Evolutionary conservation across 2,113 vertebrate species (phyloP).

Genomic region (Heloderma charlesbogerti): DNA sequence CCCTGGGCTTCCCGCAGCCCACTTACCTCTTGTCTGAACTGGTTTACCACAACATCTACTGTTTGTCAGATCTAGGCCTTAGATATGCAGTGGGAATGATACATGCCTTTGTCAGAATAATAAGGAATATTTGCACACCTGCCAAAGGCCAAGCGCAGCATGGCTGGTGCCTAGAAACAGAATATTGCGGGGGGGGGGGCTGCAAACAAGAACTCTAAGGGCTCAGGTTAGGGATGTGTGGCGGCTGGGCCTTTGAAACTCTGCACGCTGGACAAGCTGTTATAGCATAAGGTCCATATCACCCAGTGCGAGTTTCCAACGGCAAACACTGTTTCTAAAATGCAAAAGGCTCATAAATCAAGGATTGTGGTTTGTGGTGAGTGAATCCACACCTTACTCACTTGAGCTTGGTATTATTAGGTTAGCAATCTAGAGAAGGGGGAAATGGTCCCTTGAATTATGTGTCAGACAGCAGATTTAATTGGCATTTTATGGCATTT

Average conservation of each 20-base stretch:
- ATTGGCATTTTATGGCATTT: constrained; percentile 20
- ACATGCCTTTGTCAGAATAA: not conserved
- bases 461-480: constrained; percentile 22
- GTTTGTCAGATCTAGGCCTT: not conserved
- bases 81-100: not conserved
- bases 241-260: not conserved
- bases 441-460: not conserved
- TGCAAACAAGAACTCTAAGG: not conserved
- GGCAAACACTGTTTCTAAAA: not conserved
- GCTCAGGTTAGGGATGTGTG: not conserved
- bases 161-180: not conserved
- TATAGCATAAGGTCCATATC: not conserved
- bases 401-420: constrained; percentile 37
- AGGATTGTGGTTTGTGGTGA: not conserved
- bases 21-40: too few species aligned
- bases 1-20: too few species aligned
- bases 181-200: too few species aligned
- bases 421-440: constrained; percentile 18
- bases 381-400: constrained; percentile 44
- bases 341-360: not conserved
- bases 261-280: not conserved
- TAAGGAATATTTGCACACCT: not conserved
- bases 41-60: not conserved
- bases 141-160: not conserved
- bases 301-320: not conserved